These are phyloP conservation scores for Trichogramma dendrolimi DNA, from an alignment of 2,888 invertebrate species.

Conservation along the genomic window DNA sequence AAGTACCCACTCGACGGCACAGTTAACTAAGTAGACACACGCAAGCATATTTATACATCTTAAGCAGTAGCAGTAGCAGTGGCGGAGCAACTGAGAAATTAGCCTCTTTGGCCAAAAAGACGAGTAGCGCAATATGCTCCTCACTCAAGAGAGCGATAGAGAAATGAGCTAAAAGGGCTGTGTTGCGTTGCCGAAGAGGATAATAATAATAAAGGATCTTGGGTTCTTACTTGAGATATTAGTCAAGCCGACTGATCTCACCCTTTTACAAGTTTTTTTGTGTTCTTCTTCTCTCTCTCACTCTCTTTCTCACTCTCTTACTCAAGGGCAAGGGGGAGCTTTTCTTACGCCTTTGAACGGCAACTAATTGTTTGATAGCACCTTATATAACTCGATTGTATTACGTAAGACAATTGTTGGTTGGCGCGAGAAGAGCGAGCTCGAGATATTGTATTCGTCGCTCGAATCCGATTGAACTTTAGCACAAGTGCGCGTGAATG, in stretches of 20 bases:
- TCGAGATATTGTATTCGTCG: slow-evolving; percentile 14
- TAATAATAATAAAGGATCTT: no score
- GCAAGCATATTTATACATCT: no score
- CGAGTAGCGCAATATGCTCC: no score
- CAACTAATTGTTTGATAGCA: slow-evolving; percentile 47
- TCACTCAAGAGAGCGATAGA: not conserved
- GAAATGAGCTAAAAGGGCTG: not conserved
- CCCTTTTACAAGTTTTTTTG: no score
- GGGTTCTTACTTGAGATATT: no score
- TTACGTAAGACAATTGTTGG: not conserved
- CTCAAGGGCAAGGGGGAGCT: not conserved
- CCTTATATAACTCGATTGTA: slow-evolving; percentile 7
- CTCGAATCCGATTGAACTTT: slow-evolving; percentile 21
- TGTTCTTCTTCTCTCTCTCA: slow-evolving; percentile 2
- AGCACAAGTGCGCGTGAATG: no score
- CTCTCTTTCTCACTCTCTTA: not conserved
- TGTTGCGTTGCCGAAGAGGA: not conserved
- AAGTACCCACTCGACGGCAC: no score
- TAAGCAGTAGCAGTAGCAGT: no score
- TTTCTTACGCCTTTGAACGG: slow-evolving; percentile 35
- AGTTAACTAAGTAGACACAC: no score
- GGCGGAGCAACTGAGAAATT: no score
- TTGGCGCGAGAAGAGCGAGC: not conserved
- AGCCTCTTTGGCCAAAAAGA: no score
- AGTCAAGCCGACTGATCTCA: no score